Evolutionary conservation across 1,140 invertebrate species (phyloP).

Genomic region (Orchesella cincta): DNA sequence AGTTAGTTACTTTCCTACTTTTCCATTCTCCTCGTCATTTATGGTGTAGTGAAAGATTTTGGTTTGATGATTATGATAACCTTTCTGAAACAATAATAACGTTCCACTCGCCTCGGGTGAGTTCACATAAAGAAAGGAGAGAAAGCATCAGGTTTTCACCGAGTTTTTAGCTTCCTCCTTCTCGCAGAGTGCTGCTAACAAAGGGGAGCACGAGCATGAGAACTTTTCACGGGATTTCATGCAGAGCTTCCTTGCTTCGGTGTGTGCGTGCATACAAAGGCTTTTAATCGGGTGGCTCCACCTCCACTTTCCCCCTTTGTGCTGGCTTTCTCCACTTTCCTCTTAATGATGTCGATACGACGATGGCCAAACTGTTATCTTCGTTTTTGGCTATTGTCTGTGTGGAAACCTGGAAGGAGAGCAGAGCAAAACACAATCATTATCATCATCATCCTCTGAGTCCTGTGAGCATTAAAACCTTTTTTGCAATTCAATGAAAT

Average conservation of each 20-base stretch:
- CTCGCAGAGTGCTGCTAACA: background rate
- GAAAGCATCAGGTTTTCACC: background rate
- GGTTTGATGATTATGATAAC: slow-evolving; percentile 3
- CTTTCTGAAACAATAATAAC: background rate
- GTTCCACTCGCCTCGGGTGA: background rate
- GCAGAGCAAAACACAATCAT: slow-evolving; percentile 8
- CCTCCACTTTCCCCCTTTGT: background rate
- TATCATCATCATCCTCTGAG: too few relatives aligned
- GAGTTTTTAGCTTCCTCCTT: background rate
- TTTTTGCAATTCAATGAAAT: slow-evolving; percentile 17
- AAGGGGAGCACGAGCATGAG: background rate
- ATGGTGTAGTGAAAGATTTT: too few relatives aligned
- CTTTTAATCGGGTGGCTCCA: background rate
- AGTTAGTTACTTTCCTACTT: too few relatives aligned
- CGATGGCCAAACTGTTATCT: background rate
- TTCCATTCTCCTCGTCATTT: too few relatives aligned
- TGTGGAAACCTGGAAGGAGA: background rate
- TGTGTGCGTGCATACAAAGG: too few relatives aligned
- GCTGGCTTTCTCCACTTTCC: background rate
- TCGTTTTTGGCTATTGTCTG: too few relatives aligned
- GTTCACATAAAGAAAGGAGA: slow-evolving; percentile 11
- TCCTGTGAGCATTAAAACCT: too few relatives aligned
- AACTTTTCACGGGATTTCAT: background rate
- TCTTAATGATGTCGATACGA: background rate
- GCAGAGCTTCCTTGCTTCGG: too few relatives aligned